Base-by-base conservation (phyloP, 2,113 vertebrate species). In the Cavia aperea region DNA sequence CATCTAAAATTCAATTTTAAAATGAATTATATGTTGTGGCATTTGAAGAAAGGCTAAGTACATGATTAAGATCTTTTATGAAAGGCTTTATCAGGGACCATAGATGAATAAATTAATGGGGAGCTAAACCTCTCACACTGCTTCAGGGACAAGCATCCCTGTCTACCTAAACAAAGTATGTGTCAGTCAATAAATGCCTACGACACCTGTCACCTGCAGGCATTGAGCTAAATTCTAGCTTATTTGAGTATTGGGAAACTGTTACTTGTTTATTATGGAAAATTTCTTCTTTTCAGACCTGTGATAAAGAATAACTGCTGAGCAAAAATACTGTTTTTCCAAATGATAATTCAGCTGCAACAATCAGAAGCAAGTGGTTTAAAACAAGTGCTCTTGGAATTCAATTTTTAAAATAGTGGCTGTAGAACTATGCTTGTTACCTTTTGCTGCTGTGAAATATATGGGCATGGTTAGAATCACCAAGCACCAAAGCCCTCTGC, bases 351-450 rank as follows among this genome's bases (percentile, higher is more conserved):
- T 86, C 7, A 81, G 46, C 56, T 60, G 9, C 1, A 86, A 60
- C 51, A 39, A 65, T 12, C n/a, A 18, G 49, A 81, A 95, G 24
- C 51, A 84, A 49, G 13, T 46, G 46, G 12, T 36, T 88, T 54
- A 70, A 77, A 73, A 91, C 26, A 86, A 60, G 70, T 49, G 6
- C 79, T 84, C 51, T 63, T 75, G 4, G 23, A 92, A 82, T 83
- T 49, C 49, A 49, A 70, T 51, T 49, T 82, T 66, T 60, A 29
- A 66, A 82, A 75, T 46, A 63, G 85, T 43, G 58, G 26, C n/a
- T 91, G 24, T 87, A 72, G 85, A 91, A 33, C 36, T 82, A 54
- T 93, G 95, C 96, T 94, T 92, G 96, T 94, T 82, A 77, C 36
- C 6, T 1, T 4, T 2, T 1, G 60, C 79, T 65, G 39, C 54